Base-by-base conservation (phyloP, 2,797 vertebrate genomes). In the Valencia hispanica region DNA sequence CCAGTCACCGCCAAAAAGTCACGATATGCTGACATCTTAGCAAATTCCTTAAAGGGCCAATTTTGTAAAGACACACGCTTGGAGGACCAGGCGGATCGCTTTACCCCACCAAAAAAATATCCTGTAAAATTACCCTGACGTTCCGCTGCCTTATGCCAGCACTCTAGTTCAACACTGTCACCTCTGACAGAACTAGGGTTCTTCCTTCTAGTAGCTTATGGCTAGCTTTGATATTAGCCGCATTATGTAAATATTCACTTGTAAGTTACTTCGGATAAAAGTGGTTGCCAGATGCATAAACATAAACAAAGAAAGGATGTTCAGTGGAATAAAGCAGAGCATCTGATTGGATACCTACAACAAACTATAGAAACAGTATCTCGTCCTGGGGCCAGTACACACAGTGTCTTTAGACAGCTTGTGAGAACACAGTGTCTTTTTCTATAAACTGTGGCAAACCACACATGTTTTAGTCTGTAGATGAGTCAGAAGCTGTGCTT, bases 401-500 rank as follows among this genome's bases (percentile, higher is more conserved):
- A 84, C 15, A 79, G 70, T 32, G 51, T 84, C 87, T 88, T 85
- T 84, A 88, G 91, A 92, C 85, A 91, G 90, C 72, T 73, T 69
- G 73, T 41, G 22, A 85, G 79, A 84, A 82, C 77, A 76, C 27
- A 59, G 74, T 75, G 81, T 87, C 84, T 76, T 55, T 86, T 81
- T 71, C 47, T 55, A 41, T 73, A 70, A 83, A 59, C 72, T 79
- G 82, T 7, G 68, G 79, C 80, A 68, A 84, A 86, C 77, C n/a
- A 73, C 78, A 69, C 73, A 68, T 80, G 82, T 87, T 85, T 84
- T 41, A 86, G 88, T 90, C 87, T 87, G 84, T 85, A 78, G 80
- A 89, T 89, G 88, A 93, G 86, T 91, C 89, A 93, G 86, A 76
- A 22, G 74, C 59, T 51, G 75, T n/a, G 76, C 83, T 79, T 77